Conservation (phyloP, 2,113 vertebrate species). For the Barnardius zonarius region DNA sequence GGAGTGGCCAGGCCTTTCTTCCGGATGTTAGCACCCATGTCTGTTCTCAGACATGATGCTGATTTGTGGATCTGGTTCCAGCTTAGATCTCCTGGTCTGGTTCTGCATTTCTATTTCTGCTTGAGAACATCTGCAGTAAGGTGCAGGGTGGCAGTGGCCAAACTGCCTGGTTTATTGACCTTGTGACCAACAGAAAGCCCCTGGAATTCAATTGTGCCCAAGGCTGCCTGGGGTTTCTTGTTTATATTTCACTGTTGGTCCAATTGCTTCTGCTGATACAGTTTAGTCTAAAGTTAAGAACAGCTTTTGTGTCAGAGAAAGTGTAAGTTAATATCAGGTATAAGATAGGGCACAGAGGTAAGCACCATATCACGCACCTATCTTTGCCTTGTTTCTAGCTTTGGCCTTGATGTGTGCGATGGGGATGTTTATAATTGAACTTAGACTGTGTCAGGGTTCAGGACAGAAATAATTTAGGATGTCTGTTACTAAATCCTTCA, state of each 20-base stretch:
- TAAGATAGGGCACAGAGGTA: background rate
- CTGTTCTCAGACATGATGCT: background rate
- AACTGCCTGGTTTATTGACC: background rate
- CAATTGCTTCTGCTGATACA: background rate
- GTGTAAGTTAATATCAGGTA: background rate
- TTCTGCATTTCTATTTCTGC: background rate
- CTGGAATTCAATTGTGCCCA: background rate
- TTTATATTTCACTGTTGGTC: background rate
- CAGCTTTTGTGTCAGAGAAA: background rate
- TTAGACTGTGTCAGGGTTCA: background rate
- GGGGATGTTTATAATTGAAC: background rate
- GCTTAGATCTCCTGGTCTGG: background rate
- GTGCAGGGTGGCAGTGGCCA: background rate
- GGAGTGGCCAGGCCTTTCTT: fast-evolving
- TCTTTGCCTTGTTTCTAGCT: background rate
- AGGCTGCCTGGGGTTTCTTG: background rate
- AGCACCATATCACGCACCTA: background rate
- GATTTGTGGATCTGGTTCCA: background rate
- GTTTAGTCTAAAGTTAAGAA: background rate
- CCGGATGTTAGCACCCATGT: fast-evolving
- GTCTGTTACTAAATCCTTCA: background rate
- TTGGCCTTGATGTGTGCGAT: background rate
- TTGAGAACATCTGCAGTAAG: background rate
- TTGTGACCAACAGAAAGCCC: background rate
- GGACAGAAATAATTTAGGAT: background rate